Base-by-base conservation (phyloP, 2,113 vertebrate species). In the cat (Felis catus) region DNA sequence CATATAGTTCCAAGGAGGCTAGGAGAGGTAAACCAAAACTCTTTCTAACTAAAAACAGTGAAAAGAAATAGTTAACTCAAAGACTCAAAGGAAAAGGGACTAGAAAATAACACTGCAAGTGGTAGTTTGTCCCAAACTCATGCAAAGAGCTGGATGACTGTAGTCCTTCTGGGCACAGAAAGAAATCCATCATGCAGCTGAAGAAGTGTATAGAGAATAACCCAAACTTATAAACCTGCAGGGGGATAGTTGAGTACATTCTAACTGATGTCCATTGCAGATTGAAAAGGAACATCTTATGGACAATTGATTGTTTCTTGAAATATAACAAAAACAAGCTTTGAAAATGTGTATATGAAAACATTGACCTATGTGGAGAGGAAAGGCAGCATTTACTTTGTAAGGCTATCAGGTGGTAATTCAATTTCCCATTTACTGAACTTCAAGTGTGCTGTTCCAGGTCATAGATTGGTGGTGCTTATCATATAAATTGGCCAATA, bases 401-500 rank as follows among this genome's bases (percentile, higher is more conserved):
- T 96, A 61, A 6, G 19, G 85, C 61, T 93, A 91, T 88, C 55
- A 96, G 81, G 68, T 97, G 31, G 68, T 96, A 97, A 97, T 98
- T 98, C 96, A 86, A 71, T 98, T 98, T 98, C 65, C 68, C 31
- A 9, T 90, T 93, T 95, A 27, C 14, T 92, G 93, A 98, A 97
- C 95, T 76, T 95, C 12, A 97, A 58, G 80, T 98, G n/a, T 97
- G 89, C 92, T 76, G 97, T 98, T 98, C 97, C 91, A 97, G 89
- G 89, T 95, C 41, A 83, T 89, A 19, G 94, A 51, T 12, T 55
- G 18, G 94, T 89, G 45, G 76, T 93, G 71, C 82, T 98, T 94
- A 95, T 95, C 98, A 95, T 98, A 63, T 97, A 98, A 98, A 98
- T 97, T 96, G 93, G 39, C 74, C 36, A 82, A 45, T 98, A 94